Evolutionary conservation across 2,113 vertebrate genomes (phyloP).

Genomic region (Pachycephala philippinensis): DNA sequence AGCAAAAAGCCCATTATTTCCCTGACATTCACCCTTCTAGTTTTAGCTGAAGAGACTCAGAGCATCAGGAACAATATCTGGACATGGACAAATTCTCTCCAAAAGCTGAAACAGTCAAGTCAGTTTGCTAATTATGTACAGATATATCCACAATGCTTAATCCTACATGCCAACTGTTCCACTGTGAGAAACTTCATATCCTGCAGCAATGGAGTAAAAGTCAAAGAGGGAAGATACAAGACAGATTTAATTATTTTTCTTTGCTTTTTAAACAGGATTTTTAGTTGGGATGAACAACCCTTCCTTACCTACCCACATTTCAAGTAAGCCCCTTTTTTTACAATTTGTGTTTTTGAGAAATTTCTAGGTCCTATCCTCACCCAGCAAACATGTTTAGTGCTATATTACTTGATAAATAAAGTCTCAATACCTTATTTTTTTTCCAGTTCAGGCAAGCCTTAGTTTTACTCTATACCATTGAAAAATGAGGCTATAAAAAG

Average conservation of each 20-base stretch:
- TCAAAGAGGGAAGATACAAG: background rate
- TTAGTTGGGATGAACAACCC: background rate
- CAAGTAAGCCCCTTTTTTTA: background rate
- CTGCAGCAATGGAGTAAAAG: background rate
- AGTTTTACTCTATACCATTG: background rate
- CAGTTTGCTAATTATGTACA: background rate
- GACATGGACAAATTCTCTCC: background rate
- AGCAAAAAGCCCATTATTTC: background rate
- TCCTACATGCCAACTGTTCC: background rate
- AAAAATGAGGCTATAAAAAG: background rate
- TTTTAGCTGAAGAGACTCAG: background rate
- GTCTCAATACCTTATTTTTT: background rate
- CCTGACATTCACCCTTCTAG: background rate
- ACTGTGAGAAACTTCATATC: background rate
- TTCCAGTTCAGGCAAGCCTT: background rate
- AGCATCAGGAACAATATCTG: background rate
- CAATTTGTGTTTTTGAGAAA: background rate
- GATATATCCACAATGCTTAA: background rate
- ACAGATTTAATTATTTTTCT: background rate
- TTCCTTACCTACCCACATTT: background rate
- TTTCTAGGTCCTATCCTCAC: background rate
- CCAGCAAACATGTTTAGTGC: background rate
- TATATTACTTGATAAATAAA: background rate
- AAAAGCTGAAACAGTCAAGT: background rate
- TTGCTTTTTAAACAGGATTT: background rate